phyloP scores from a whole-genome alignment of 2,797 vertebrate species.

The Spea hammondii region DNA sequence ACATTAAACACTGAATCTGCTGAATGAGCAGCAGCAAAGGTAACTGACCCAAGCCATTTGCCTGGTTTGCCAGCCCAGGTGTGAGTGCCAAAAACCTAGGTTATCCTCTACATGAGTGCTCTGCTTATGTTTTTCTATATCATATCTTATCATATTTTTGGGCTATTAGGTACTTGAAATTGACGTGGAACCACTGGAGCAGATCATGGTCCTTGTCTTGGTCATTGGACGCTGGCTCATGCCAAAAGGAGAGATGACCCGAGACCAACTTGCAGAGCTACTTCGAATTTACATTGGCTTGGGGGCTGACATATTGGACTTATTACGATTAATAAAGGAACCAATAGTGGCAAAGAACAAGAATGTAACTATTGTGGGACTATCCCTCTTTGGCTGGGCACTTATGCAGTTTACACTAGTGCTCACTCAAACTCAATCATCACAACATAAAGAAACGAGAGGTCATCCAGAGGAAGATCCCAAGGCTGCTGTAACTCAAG shows the following conservation, averaged over 20 bases:
- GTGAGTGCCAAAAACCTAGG: no score
- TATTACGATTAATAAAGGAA: constrained; percentile 73
- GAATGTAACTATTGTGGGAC: constrained; percentile 62
- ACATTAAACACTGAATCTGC: no score
- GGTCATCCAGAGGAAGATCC: no score
- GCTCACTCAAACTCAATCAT: constrained; percentile 65
- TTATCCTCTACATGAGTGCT: no score
- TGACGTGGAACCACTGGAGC: constrained; percentile 68
- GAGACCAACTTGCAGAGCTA: constrained; percentile 74
- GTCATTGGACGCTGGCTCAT: constrained; percentile 76
- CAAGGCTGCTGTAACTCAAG: rapidly evolving
- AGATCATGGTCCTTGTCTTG: constrained; percentile 74
- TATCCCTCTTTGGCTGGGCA: constrained; percentile 73
- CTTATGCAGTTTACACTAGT: constrained; percentile 76
- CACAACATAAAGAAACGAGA: neutral
- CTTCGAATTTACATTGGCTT: constrained; percentile 74
- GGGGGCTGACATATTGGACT: constrained; percentile 74
- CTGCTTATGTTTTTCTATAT: neutral
- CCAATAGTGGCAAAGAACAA: constrained; percentile 66
- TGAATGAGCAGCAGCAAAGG: no score
- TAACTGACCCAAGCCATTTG: no score
- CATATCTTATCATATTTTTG: neutral
- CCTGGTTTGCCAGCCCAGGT: no score
- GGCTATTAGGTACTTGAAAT: neutral
- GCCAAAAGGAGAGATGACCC: constrained; percentile 76